Evolutionary conservation across 2,113 vertebrate species (phyloP), one percentile per base, ranked within the genome.

Genomic region (Spea bombifrons): DNA sequence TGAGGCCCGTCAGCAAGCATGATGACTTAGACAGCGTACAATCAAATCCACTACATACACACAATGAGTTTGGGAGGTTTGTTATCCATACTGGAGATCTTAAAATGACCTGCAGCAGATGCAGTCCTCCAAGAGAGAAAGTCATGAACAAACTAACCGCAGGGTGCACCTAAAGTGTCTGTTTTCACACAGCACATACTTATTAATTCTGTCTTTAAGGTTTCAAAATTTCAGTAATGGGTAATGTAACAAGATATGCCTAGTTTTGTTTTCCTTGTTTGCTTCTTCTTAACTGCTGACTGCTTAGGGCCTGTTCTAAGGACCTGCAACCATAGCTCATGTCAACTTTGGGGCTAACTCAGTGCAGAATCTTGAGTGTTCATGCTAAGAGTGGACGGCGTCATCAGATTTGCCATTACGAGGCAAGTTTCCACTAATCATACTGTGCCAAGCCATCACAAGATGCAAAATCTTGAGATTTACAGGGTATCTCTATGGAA

Each of bases 1-100:
- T 83, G 80, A 30, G 67, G 53, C 8, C 67, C 75, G 73, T 63
- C 5, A 55, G 55, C 49, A 45, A 79, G 69, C 66, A 44, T 70
- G 71, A 73, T 61, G 72, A 66, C 15, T 48, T 43, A 57, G 71
- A 80, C 81, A 86, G 78, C 80, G 76, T 83, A 79, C 78, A 83
- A 84, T 88, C 83, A 85, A 82, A 73, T 76, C 48, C 7, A 61
- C 47, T 64, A 43, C n/a, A 8, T 72, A 71, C 71, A 85, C 73
- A 66, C 73, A 43, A 75, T 73, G 72, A 70, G 66, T 80, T 77
- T 80, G 81, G 81, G 30, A 74, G 78, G 48, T 13, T 17, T 0
- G 0, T 8, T n/a, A 49, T 8, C 0, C 0, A 0, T 0, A 8
- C 55, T 68, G 0, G n/a, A 46, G 82, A 69, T 57, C 10, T 72